These are phyloP conservation scores for Muscicapa striata DNA, from an alignment of 2,797 vertebrate species.

Conservation along the genomic window DNA sequence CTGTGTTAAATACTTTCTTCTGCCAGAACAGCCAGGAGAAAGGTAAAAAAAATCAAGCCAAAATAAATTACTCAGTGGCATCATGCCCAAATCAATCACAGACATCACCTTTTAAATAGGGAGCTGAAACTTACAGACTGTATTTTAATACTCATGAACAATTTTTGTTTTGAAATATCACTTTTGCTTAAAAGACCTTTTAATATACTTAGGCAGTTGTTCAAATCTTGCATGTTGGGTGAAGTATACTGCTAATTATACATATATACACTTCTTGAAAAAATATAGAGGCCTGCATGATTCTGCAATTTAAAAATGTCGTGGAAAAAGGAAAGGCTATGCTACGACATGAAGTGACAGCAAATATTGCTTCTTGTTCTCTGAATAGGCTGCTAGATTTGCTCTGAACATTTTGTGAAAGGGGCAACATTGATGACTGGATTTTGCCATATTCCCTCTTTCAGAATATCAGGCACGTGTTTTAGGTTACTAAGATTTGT, in stretches of 20 bases:
- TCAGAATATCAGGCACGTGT: neutral
- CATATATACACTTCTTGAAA: neutral
- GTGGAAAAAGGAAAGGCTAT: neutral
- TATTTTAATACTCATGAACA: conserved; percentile 25
- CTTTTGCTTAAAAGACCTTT: conserved; percentile 37
- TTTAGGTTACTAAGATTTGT: conserved; percentile 13
- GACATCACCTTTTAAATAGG: conserved; percentile 61
- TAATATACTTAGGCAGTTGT: neutral
- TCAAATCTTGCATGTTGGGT: neutral
- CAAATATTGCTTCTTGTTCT: neutral
- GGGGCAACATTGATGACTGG: neutral
- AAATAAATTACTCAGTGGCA: conserved; percentile 69
- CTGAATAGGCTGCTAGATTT: neutral
- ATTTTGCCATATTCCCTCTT: neutral
- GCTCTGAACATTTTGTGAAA: neutral
- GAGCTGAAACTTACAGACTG: conserved; percentile 48
- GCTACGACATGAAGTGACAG: neutral
- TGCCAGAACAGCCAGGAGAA: conserved; percentile 26
- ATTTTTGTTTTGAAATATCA: conserved; percentile 40
- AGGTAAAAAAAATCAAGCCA: conserved; percentile 29
- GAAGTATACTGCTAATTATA: neutral
- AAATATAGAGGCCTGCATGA: neutral
- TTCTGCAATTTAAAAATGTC: neutral
- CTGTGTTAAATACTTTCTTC: conserved; percentile 53
- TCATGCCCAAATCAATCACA: conserved; percentile 63